Evolutionary conservation across 2,797 vertebrate genomes (phyloP), one percentile per base, ranked within the genome.

Genomic region (Chloroceryle amazona): DNA sequence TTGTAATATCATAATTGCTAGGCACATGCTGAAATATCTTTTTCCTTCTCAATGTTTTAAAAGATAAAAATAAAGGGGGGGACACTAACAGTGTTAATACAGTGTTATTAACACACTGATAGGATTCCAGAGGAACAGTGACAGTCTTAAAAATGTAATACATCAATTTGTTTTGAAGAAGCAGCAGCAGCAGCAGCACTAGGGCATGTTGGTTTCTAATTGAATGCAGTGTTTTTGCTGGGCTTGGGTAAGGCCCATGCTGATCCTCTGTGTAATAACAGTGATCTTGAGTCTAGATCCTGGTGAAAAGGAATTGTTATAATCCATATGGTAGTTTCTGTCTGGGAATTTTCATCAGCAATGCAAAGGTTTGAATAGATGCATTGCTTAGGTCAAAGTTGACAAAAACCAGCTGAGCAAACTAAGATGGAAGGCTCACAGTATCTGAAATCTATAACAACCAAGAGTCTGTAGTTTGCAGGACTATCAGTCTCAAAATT

Each of bases 391-490:
- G 75, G 91, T 95, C 68, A 83, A 60, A 86, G 52, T 12, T 74
- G 72, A 71, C 62, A 41, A 52, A 63, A 54, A 93, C 65, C 31
- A 78, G 49, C n/a, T 89, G 74, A 76, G 55, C 29, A 87, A 73
- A 52, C 35, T 13, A 47, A 85, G 71, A 42, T 70, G 65, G 79
- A 85, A 82, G 26, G 52, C 55, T 90, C 60, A 28, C 66, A 31
- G 18, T 73, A 54, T 61, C 70, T 60, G 16, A 89, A 84, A 86
- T 91, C 26, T 82, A 8, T 90, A 82, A 80, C 90, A 90, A 70
- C 41, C 55, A 60, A 41, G 67, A 79, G 54, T 72, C 62, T 84
- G 46, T 68, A 87, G 60, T 74, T 63, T 95, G n/a, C 42, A 79
- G 72, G 85, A 76, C 60, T 90, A 49, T 57, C 51, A 67, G 4